Evolutionary conservation across 2,113 vertebrate genomes (phyloP).

Genomic region (Uria lomvia): DNA sequence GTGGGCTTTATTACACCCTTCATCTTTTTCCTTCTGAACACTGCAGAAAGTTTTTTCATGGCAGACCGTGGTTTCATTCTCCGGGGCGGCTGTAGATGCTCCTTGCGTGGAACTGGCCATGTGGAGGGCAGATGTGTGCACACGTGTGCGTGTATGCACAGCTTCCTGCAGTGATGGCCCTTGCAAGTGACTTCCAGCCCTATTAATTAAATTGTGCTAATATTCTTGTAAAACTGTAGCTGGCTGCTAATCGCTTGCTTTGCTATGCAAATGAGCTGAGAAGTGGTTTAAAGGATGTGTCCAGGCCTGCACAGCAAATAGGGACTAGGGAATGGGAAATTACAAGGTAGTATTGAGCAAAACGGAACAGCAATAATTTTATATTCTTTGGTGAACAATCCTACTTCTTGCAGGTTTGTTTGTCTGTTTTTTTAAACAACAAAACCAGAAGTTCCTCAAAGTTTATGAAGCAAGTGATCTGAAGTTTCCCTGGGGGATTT

Average conservation of each 20-base stretch:
- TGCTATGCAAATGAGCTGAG: neutral
- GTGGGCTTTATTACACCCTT: rapidly evolving
- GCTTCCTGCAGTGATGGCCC: neutral
- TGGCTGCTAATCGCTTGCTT: neutral
- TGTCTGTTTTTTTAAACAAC: neutral
- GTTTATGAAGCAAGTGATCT: neutral
- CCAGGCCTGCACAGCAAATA: neutral
- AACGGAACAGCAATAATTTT: neutral
- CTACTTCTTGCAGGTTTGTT: neutral
- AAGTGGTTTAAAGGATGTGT: neutral
- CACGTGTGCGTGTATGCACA: rapidly evolving
- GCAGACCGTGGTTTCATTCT: neutral
- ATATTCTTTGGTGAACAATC: neutral
- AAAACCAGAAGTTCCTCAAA: neutral
- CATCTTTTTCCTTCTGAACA: neutral
- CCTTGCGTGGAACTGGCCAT: neutral
- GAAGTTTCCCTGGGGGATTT: neutral
- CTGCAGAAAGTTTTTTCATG: neutral
- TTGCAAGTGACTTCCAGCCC: neutral
- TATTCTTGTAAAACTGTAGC: neutral
- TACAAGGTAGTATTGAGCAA: neutral
- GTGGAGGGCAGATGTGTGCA: neutral
- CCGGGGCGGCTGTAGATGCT: neutral
- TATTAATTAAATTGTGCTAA: neutral
- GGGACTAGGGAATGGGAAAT: neutral